Conservation (phyloP, 2,113 vertebrate genomes). For the Athene noctua region DNA sequence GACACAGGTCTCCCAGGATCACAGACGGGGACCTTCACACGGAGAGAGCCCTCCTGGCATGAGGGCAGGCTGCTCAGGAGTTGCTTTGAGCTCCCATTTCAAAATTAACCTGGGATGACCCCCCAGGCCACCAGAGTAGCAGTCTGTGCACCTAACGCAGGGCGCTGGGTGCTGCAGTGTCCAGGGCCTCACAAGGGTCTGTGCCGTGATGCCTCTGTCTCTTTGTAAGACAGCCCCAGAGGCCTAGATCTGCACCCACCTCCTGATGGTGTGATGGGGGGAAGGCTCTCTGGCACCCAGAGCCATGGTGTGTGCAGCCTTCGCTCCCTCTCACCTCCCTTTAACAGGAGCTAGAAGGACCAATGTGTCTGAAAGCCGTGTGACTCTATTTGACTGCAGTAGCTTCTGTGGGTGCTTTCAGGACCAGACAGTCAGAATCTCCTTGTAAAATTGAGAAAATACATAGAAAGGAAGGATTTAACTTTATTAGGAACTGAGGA, state of each 20-base stretch:
- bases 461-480: not conserved
- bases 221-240: not conserved
- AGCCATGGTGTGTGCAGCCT: not conserved
- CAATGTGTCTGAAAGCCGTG: not conserved
- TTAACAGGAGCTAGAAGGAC: not conserved
- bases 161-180: not conserved
- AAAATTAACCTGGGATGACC: not conserved
- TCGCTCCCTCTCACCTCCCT: not conserved
- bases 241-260: not conserved
- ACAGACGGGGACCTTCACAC: not conserved
- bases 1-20: not conserved
- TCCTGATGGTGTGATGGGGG: not conserved
- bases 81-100: not conserved
- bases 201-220: not conserved
- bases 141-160: not conserved
- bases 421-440: not conserved
- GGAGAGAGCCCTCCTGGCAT: not conserved
- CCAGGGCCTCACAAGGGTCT: not conserved
- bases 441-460: not conserved
- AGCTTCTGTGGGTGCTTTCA: not conserved
- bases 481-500: not conserved
- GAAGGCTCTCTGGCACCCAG: not conserved
- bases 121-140: not conserved
- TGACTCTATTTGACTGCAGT: not conserved
- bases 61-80: not conserved